Evolutionary conservation across 2,797 vertebrate species (phyloP), one percentile per base, ranked within the genome.

Genomic region (Peromyscus melanophrys): DNA sequence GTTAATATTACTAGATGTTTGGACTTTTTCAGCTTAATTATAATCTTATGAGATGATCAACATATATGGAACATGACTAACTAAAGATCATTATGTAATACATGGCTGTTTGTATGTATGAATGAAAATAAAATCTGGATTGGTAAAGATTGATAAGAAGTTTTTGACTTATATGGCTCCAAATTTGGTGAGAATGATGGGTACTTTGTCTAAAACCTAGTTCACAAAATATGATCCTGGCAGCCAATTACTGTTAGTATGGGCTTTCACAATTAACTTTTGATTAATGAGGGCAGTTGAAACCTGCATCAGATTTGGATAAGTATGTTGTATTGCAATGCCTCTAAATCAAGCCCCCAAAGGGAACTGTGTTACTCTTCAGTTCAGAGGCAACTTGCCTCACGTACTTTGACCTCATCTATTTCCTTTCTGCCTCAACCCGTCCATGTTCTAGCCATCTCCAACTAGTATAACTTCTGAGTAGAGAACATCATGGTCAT

Each of bases 211-310:
- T 96, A 73, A 96, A 96, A 90, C 4, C 17, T 84, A 16, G 25
- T 81, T 89, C 69, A 92, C 29, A 86, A 69, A 89, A 86, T 76
- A 75, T 52, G 67, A 82, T 63, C 19, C 55, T 80, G 37, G 12
- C 4, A 90, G 37, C 46, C 6, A 84, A 57, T 71, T 88, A 34
- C 23, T 75, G n/a, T 37, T 55, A 49, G n/a, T 55, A 31, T 6
- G 8, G 29, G 49, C 37, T 95, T 95, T 95, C 88, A 92, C 37
- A 90, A 76, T 7, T 90, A 65, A 80, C 0, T 80, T 83, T 52
- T 55, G 83, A 93, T 78, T 83, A 63, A 86, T 46, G 46, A 90
- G 52, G 61, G 23, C 2, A 80, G 34, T 3, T 80, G 65, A 86
- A 87, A 59, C 49, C 88, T 12, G 27, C 27, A 76, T 52, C 81